phyloP scores from a whole-genome alignment of 2,113 vertebrate species.

The rat (Rattus norvegicus) region GRCr8 NC_086027.1:114471501-114472000 shows the following conservation, averaged over 20 bases:
- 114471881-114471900: neutral
- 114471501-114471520: neutral
- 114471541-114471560: neutral
- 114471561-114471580: neutral
- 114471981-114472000: neutral
- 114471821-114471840: constrained; percentile 35
- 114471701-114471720: neutral
- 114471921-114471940: neutral
- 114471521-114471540: neutral
- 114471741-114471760: constrained; percentile 2
- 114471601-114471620: constrained; percentile 52
- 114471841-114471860: constrained; percentile 31
- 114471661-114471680: constrained; percentile 27
- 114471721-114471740: neutral
- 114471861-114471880: neutral
- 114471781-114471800: constrained; percentile 32
- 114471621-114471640: constrained; percentile 41
- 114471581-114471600: neutral
- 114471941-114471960: neutral
- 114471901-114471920: neutral
- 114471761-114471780: neutral
- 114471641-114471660: neutral
- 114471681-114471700: neutral
- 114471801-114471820: constrained; percentile 19
- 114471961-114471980: neutral